These are phyloP conservation scores for Cynopterus brachyotis DNA, from an alignment of 2,113 vertebrate genomes.

Conservation along the genomic window DNA sequence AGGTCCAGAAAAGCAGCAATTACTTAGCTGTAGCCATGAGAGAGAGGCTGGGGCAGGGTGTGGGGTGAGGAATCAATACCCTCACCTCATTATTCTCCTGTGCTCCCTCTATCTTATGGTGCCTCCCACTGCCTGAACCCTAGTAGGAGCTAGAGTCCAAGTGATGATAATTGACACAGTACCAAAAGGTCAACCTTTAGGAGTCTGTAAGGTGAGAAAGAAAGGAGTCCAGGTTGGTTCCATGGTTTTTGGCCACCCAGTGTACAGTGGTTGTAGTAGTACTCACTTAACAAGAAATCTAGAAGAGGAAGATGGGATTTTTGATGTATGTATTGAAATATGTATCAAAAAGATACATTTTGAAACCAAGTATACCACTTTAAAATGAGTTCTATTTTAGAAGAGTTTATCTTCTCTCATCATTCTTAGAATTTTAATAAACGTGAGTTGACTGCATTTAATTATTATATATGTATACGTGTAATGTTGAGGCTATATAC, in stretches of 20 bases:
- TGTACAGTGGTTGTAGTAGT: rapidly evolving
- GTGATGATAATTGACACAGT: not conserved
- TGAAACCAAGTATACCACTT: not conserved
- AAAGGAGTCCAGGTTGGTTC: too few species aligned
- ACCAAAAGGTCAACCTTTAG: not conserved
- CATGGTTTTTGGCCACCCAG: not conserved
- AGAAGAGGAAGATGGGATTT: not conserved
- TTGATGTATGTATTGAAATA: not conserved
- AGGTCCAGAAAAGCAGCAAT: not conserved
- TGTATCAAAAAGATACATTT: not conserved
- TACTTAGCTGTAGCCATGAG: not conserved
- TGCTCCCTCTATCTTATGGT: not conserved
- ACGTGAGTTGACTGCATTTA: not conserved
- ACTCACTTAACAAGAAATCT: not conserved
- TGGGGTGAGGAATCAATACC: not conserved
- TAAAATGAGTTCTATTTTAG: not conserved
- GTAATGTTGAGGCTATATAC: not conserved
- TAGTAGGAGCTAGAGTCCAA: not conserved
- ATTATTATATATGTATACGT: not conserved
- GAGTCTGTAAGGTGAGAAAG: not conserved
- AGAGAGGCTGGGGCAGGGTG: too few species aligned
- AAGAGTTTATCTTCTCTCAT: not conserved
- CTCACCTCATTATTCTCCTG: not conserved
- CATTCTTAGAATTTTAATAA: not conserved
- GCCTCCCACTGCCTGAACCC: not conserved